phyloP scores from a whole-genome alignment of 2,797 vertebrate genomes.

The Leptodactylus fallax region DNA sequence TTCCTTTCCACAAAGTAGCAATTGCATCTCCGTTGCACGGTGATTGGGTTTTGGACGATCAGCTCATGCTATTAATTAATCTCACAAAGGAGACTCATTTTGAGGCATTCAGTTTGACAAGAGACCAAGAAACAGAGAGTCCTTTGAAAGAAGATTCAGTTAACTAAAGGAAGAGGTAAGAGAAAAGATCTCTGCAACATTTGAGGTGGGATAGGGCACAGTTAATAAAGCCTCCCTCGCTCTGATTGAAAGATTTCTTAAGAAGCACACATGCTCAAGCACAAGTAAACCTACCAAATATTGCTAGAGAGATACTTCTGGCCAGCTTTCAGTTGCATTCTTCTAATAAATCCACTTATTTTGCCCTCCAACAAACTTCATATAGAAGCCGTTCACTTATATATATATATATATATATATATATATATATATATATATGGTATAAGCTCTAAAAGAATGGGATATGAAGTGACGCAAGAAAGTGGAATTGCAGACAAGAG shows the following conservation, averaged over 20 bases:
- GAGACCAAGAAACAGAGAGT: conserved; percentile 88
- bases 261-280: conserved; percentile 80
- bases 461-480: conserved; percentile 79
- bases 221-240: conserved; percentile 91
- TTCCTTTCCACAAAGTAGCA: conserved; percentile 92
- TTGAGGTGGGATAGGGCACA: conserved; percentile 84
- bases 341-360: conserved; percentile 72
- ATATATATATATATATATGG: conserved; percentile 73
- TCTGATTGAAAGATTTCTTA: conserved; percentile 91
- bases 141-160: conserved; percentile 91
- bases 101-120: conserved; percentile 97
- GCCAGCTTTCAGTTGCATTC: conserved; percentile 68
- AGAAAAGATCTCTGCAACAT: conserved; percentile 84
- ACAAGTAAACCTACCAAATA: conserved; percentile 75
- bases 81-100: conserved; percentile 97
- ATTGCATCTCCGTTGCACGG: conserved; percentile 89
- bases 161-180: conserved; percentile 85
- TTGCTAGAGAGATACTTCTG: conserved; percentile 72
- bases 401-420: conserved; percentile 70
- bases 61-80: conserved; percentile 98
- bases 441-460: conserved; percentile 78
- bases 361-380: conserved; percentile 79
- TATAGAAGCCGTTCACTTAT: conserved; percentile 66
- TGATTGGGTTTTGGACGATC: conserved; percentile 85
- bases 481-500: conserved; percentile 80